phyloP scores from a whole-genome alignment of 2,888 invertebrate genomes.

The Cheilosia soror region DNA sequence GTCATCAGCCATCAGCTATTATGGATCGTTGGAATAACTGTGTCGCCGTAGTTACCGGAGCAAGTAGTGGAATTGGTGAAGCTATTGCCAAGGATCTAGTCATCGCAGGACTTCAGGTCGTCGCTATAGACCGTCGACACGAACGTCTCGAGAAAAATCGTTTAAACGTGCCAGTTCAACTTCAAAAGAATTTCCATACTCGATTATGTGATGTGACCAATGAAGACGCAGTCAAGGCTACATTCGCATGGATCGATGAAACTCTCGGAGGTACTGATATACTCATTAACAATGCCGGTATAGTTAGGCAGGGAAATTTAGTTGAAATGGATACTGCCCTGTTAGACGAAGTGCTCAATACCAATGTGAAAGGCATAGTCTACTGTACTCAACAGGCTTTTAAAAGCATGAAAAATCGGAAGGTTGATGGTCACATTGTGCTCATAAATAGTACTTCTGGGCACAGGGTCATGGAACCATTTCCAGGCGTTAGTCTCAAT shows the following conservation, averaged over 20 bases:
- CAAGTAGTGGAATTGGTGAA: conserved; percentile 84
- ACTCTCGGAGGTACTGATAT: too few relatives aligned
- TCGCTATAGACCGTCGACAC: conserved; percentile 83
- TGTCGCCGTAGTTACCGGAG: conserved; percentile 86
- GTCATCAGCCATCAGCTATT: neutral
- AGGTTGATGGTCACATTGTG: conserved; percentile 83
- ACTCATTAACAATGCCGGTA: too few relatives aligned
- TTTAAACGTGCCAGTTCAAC: conserved; percentile 29
- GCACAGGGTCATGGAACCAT: conserved; percentile 63
- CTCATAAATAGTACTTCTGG: conserved; percentile 81
- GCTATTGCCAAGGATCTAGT: too few relatives aligned
- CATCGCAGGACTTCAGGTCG: too few relatives aligned
- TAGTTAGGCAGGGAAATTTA: too few relatives aligned
- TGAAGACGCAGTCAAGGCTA: conserved; percentile 84
- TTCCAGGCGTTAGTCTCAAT: conserved; percentile 49
- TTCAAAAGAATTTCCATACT: conserved; percentile 79
- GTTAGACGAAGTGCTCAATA: too few relatives aligned
- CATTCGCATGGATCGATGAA: conserved; percentile 83
- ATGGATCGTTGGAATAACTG: conserved; percentile 84
- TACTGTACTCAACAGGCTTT: too few relatives aligned
- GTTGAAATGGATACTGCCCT: too few relatives aligned
- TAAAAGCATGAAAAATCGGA: conserved; percentile 73
- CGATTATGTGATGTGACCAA: conserved; percentile 84
- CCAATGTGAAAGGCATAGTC: too few relatives aligned
- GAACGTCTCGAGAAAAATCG: conserved; percentile 77